phyloP scores from a whole-genome alignment of 2,113 vertebrate genomes.

The Panurus biarmicus region DNA sequence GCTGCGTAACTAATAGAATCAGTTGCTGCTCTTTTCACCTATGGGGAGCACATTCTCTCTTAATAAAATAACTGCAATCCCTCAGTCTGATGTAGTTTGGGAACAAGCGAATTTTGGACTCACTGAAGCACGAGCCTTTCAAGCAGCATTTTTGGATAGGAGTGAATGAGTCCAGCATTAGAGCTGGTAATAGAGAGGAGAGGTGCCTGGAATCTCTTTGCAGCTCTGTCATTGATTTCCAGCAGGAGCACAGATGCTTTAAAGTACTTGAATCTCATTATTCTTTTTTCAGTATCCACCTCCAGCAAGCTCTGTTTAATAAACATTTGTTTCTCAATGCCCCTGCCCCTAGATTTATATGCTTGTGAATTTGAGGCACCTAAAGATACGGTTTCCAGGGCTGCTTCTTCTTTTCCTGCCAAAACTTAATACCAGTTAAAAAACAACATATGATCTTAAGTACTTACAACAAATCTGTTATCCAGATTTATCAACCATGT shows the following conservation, averaged over 20 bases:
- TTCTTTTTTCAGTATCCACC: background rate
- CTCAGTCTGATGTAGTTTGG: background rate
- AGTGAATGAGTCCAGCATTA: background rate
- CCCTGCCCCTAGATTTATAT: background rate
- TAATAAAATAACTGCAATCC: slow-evolving; percentile 9
- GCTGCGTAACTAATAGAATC: slow-evolving; percentile 40
- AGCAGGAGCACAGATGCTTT: slow-evolving; percentile 4
- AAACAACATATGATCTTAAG: background rate
- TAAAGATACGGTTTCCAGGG: background rate
- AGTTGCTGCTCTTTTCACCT: background rate
- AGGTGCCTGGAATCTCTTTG: slow-evolving; percentile 13
- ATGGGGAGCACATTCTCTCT: background rate
- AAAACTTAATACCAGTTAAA: background rate
- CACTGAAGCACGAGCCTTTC: background rate
- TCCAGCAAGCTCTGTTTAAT: slow-evolving; percentile 10
- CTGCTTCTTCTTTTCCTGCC: background rate
- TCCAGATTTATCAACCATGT: background rate
- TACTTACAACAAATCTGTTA: background rate
- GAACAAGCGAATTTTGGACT: background rate
- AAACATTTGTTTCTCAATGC: background rate
- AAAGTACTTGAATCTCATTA: slow-evolving; percentile 8
- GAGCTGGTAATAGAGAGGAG: background rate
- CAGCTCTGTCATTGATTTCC: background rate
- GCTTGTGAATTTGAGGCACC: background rate
- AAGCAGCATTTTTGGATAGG: background rate